Evolutionary conservation across 37 sponge, comb jelly and placozoan species (phyloP).

Genomic region (Petrosia ficiformis): DNA sequence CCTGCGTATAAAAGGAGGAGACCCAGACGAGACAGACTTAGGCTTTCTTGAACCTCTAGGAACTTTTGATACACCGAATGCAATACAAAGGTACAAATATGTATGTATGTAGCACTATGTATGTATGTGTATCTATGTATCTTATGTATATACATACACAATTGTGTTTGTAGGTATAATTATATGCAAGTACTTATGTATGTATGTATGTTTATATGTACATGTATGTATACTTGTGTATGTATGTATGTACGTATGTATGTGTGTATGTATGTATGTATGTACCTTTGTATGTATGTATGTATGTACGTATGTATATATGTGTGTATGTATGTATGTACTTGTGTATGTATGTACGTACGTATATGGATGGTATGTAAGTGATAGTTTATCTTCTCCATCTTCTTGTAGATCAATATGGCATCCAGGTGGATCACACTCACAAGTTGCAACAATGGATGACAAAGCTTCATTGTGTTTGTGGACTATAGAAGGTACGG

Average conservation of each 20-base stretch:
- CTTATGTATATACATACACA: neutral
- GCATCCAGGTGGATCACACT: conserved; percentile 28
- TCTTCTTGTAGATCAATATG: conserved; percentile 18
- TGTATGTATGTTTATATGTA: too few relatives aligned
- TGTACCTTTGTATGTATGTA: neutral
- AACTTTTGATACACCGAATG: neutral
- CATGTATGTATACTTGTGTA: too few relatives aligned
- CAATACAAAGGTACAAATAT: conserved; percentile 28
- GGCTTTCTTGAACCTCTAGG: neutral
- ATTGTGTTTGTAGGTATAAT: too few relatives aligned
- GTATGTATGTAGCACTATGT: too few relatives aligned
- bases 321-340: too few relatives aligned
- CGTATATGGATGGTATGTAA: too few relatives aligned
- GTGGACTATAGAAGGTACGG: conserved; percentile 25
- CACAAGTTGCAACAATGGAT: conserved; percentile 25
- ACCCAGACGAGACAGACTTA: neutral
- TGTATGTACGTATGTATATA: too few relatives aligned
- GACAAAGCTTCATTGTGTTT: conserved; percentile 21
- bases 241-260: too few relatives aligned
- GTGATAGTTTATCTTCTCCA: neutral
- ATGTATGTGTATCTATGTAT: too few relatives aligned
- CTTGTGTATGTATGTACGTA: too few relatives aligned
- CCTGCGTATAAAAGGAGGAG: conserved; percentile 20
- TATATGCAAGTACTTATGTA: too few relatives aligned
- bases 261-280: too few relatives aligned